phyloP scores from a whole-genome alignment of 2,113 vertebrate species.

The Ameiurus melas region DNA sequence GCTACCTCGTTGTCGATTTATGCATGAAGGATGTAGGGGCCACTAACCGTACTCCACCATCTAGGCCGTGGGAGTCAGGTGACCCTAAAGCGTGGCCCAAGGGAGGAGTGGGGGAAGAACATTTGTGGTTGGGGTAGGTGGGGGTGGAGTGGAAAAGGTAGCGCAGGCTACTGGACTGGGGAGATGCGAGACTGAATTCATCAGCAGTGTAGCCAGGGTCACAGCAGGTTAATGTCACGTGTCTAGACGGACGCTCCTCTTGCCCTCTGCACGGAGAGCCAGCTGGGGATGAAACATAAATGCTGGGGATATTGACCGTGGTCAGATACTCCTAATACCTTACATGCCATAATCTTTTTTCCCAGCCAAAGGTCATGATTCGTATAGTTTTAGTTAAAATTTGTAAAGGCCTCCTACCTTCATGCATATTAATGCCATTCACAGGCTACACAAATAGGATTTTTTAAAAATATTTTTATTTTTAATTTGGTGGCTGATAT shows the following conservation, averaged over 20 bases:
- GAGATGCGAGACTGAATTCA: constrained; percentile 84
- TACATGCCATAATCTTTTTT: background rate
- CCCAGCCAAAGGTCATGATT: background rate
- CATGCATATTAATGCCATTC: background rate
- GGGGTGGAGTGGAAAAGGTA: constrained; percentile 25
- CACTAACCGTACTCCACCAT: constrained; percentile 77
- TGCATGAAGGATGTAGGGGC: constrained; percentile 61
- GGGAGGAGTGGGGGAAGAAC: background rate
- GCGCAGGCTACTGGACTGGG: constrained; percentile 60
- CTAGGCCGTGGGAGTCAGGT: constrained; percentile 69
- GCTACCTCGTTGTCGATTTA: constrained; percentile 81
- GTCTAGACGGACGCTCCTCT: constrained; percentile 72
- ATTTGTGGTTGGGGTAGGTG: background rate
- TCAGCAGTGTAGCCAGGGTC: constrained; percentile 67
- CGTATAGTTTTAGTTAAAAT: background rate
- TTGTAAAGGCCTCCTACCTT: background rate
- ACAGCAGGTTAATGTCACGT: constrained; percentile 71
- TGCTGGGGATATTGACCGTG: constrained; percentile 2
- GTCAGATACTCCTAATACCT: constrained; percentile 8
- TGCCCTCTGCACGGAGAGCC: constrained; percentile 60
- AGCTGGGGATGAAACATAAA: constrained; percentile 45
- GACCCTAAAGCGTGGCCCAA: constrained; percentile 61
- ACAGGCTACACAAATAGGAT: background rate
- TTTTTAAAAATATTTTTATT: background rate
- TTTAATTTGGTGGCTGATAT: background rate